Percentiles rank a stretch among this genome's conserved stretches.
Conservation (phyloP, 2,797 vertebrate genomes). For the Synanceia verrucosa region DNA sequence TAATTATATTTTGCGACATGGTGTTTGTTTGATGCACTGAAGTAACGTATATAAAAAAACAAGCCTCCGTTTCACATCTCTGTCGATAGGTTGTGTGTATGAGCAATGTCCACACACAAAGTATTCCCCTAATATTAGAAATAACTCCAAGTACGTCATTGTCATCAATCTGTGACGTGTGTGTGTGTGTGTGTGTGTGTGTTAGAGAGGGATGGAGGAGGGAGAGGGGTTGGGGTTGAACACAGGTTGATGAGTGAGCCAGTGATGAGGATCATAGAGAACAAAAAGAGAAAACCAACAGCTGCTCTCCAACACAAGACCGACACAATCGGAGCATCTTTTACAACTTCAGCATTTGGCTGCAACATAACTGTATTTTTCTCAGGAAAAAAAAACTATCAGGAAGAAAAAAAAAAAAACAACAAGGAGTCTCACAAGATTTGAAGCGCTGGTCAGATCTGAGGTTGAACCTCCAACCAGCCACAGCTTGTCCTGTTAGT, state of each 20-base stretch:
- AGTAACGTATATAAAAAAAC: no score
- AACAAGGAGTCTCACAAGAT: neutral
- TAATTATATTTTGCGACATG: neutral
- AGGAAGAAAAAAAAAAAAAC: neutral
- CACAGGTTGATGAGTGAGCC: conserved; percentile 43
- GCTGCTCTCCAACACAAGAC: conserved; percentile 7
- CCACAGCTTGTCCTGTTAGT: neutral
- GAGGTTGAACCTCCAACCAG: conserved; percentile 20
- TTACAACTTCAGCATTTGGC: neutral
- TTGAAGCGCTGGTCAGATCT: neutral
- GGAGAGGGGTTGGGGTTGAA: conserved; percentile 7
- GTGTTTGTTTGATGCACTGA: neutral
- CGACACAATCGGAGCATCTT: conserved; percentile 10
- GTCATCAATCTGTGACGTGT: conserved; percentile 60
- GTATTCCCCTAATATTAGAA: conserved; percentile 32
- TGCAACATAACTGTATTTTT: neutral
- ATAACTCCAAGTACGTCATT: conserved; percentile 62
- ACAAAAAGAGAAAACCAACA: conserved; percentile 31
- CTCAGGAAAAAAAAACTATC: neutral
- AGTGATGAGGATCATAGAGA: conserved; percentile 59
- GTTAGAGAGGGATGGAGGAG: neutral
- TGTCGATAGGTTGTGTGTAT: no score
- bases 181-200: conserved; percentile 7
- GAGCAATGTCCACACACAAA: conserved; percentile 27
- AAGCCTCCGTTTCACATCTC: no score